These are phyloP conservation scores for Caradrina clavipalpis DNA, from an alignment of 2,888 invertebrate species.

Conservation along the genomic window DNA sequence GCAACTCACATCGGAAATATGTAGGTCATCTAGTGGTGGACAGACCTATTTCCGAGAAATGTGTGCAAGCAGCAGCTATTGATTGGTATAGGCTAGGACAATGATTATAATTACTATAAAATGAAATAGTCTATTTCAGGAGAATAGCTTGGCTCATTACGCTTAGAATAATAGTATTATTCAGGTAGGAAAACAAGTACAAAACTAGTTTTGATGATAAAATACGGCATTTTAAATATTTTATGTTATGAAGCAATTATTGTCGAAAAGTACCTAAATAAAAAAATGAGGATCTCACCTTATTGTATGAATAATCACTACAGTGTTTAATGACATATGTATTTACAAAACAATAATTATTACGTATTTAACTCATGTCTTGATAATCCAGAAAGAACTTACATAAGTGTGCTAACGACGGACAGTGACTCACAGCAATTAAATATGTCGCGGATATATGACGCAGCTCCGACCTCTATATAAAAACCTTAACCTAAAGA, in stretches of 20 bases:
- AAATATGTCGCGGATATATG: slow-evolving; percentile 70
- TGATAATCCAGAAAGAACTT: slow-evolving; percentile 42
- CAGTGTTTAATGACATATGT: neutral
- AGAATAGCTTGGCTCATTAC: neutral
- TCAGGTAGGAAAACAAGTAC: too few species aligned
- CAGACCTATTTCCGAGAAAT: slow-evolving; percentile 35
- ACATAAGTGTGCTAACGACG: slow-evolving; percentile 56
- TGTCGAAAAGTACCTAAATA: too few species aligned
- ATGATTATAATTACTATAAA: slow-evolving; percentile 16
- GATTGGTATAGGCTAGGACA: slow-evolving; percentile 12
- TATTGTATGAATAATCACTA: slow-evolving; percentile 33
- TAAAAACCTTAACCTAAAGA: slow-evolving; percentile 34
- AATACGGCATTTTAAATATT: neutral
- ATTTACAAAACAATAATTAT: slow-evolving; percentile 25
- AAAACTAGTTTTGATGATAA: too few species aligned
- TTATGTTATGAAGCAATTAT: neutral
- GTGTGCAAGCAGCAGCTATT: slow-evolving; percentile 8
- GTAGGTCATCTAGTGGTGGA: slow-evolving; percentile 63
- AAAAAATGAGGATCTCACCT: neutral
- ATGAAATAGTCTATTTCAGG: neutral
- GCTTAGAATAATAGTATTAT: neutral
- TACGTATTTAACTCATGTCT: slow-evolving; percentile 30
- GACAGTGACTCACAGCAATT: slow-evolving; percentile 68
- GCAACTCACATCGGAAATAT: slow-evolving; percentile 61
- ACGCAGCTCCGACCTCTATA: slow-evolving; percentile 61